phyloP scores from a whole-genome alignment of 1,140 invertebrate genomes.

The Diorhabda sublineata region DNA sequence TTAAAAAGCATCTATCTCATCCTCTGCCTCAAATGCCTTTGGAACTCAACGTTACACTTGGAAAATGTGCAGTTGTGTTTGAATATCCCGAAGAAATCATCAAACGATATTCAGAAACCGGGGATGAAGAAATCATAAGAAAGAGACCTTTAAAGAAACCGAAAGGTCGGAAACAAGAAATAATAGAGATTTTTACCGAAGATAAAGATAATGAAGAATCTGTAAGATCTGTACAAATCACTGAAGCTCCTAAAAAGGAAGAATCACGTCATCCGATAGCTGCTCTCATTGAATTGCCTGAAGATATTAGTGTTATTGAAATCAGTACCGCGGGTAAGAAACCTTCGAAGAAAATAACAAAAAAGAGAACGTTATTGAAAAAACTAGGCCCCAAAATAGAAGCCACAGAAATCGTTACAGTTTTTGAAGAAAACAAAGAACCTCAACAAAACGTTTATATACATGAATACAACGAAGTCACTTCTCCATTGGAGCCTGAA shows the following conservation, averaged over 20 bases:
- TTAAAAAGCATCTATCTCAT: constrained; percentile 34
- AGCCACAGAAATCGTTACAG: constrained; percentile 42
- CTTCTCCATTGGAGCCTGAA: neutral
- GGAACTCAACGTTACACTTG: constrained; percentile 17
- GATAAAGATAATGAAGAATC: constrained; percentile 25
- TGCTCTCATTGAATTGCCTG: constrained; percentile 42
- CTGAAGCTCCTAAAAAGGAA: constrained; percentile 23
- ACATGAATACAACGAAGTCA: constrained; percentile 23
- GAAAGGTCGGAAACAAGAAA: constrained; percentile 32
- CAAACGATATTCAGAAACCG: constrained; percentile 14
- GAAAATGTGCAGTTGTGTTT: constrained; percentile 21
- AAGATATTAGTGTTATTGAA: constrained; percentile 49
- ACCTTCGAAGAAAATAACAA: constrained; percentile 42
- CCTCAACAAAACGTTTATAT: constrained; percentile 38
- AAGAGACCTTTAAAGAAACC: constrained; percentile 31
- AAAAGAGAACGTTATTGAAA: constrained; percentile 38
- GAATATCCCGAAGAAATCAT: constrained; percentile 29
- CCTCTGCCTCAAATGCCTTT: constrained; percentile 32
- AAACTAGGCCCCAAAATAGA: constrained; percentile 38
- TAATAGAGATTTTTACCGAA: constrained; percentile 25
- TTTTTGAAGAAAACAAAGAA: constrained; percentile 42
- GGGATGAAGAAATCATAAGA: constrained; percentile 24
- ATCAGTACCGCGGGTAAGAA: constrained; percentile 45
- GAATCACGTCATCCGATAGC: constrained; percentile 21
- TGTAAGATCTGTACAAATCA: constrained; percentile 20